Base-by-base conservation (phyloP, 1,140 invertebrate species). In the Drosophila funebris region DNA sequence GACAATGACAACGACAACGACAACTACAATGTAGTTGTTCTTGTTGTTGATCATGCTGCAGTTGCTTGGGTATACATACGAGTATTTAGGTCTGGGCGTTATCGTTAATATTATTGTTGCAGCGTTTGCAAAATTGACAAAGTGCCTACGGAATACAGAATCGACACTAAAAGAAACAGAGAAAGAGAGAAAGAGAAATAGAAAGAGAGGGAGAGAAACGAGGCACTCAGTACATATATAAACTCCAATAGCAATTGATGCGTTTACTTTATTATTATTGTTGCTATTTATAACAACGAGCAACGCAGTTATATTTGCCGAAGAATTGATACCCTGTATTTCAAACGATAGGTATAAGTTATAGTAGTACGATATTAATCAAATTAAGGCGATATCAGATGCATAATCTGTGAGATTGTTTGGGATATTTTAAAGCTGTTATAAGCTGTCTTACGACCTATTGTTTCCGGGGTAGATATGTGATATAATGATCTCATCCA, bases 1-100 rank as follows among this genome's bases (percentile, higher is more conserved):
- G 9, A 57, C 43, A 61, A 31, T 22, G 22, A n/a, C n/a, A n/a
- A n/a, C n/a, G n/a, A n/a, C 31, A 62, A 62, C 39, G 9, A 43
- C 54, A 58, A 29, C 39, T 2, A 44, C 24, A 27, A 27, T 22
- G 31, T 24, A 9, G 14, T 31, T 53, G 29, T 46, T 48, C 4
- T 52, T 52, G 11, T 20, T 37, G 24, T 52, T 53, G 62, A 72
- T 67, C 54, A 37, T 31, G 52, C 31, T 46, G 39, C 29, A 24
- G 50, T 43, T 44, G 31, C 36, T 44, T 73, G 70, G 33, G 56
- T 37, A 46, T 66, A 56, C 60, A 43, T n/a, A 41, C 44, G 52
- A 48, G 67, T 72, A 85, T 87, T 81, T 87, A 64, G 81, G 82
- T 87, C 82, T 82, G 77, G 60, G 63, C 75, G 77, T 78, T 82